Evolutionary conservation across 1,140 invertebrate species (phyloP).

Genomic region (Frieseomelitta varia): DNA sequence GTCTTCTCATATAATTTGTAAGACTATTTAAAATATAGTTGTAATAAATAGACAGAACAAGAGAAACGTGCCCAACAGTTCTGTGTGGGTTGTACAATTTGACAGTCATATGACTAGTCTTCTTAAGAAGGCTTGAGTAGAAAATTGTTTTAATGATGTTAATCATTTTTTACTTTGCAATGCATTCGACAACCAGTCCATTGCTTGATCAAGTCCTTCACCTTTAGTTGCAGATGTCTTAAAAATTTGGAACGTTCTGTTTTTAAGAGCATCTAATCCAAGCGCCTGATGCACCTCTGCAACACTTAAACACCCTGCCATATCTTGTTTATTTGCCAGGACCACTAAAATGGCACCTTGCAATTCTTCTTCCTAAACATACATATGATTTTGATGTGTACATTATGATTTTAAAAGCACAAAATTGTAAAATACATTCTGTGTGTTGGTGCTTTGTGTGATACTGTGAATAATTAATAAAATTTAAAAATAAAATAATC

Average conservation of each 20-base stretch:
- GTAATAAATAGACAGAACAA: conserved; percentile 68
- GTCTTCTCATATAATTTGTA: conserved; percentile 46
- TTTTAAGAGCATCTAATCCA: conserved; percentile 96
- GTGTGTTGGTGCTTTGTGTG: neutral
- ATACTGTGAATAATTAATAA: no score
- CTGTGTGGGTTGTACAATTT: conserved; percentile 51
- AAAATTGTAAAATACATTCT: neutral
- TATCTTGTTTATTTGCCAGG: conserved; percentile 99
- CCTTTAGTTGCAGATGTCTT: conserved; percentile 99
- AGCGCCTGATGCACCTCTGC: conserved; percentile 98
- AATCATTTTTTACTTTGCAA: conserved; percentile 93
- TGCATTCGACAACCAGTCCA: conserved; percentile 98
- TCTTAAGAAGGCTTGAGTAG: conserved; percentile 72
- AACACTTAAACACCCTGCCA: conserved; percentile 97
- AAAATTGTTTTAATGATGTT: conserved; percentile 55
- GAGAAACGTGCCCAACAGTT: conserved; percentile 5
- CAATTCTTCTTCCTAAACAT: conserved; percentile 95
- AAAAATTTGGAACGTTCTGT: conserved; percentile 99
- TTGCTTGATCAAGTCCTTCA: conserved; percentile 98
- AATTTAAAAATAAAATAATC: neutral
- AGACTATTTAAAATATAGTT: conserved; percentile 65
- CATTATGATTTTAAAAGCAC: neutral
- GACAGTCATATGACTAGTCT: conserved; percentile 77
- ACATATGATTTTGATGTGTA: conserved; percentile 10
- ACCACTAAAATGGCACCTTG: conserved; percentile 97